Percentiles rank a stretch among this genome's conserved stretches.
Evolutionary conservation across 2,797 vertebrate species (phyloP).

Genomic region (Xenops minutus): DNA sequence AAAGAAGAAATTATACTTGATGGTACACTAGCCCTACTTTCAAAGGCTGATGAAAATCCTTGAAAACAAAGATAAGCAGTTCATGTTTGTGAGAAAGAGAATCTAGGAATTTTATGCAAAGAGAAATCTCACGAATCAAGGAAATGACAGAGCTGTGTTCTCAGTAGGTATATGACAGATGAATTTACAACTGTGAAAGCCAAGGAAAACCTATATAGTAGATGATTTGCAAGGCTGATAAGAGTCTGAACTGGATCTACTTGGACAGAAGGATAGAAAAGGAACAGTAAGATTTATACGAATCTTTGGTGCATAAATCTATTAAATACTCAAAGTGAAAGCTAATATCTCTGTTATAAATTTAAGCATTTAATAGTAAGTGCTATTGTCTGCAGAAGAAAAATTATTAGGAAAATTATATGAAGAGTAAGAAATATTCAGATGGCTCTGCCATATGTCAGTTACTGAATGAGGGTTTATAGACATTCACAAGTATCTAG

Average conservation of each 20-base stretch:
- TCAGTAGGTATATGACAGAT: neutral
- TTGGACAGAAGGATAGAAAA: neutral
- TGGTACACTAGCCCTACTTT: neutral
- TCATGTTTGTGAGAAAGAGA: neutral
- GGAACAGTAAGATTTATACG: neutral
- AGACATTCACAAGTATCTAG: neutral
- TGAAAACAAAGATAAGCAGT: neutral
- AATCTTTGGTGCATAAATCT: neutral
- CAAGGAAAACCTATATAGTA: neutral
- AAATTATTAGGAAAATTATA: neutral
- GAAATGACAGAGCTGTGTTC: rapidly evolving
- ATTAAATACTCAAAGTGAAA: neutral
- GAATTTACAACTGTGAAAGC: neutral
- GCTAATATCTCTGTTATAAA: neutral
- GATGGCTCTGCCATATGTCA: neutral
- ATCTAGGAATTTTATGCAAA: neutral
- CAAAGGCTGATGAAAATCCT: neutral
- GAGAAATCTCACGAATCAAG: neutral
- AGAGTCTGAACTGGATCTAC: neutral
- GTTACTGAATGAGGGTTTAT: neutral
- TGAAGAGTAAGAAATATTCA: neutral
- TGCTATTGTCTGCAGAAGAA: neutral
- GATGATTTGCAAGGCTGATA: neutral
- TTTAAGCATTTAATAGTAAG: neutral
- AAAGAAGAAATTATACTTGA: neutral